Evolutionary conservation across 92 coral and sea anemone species (phyloP).

Genomic region (Galaxea fascicularis): DNA sequence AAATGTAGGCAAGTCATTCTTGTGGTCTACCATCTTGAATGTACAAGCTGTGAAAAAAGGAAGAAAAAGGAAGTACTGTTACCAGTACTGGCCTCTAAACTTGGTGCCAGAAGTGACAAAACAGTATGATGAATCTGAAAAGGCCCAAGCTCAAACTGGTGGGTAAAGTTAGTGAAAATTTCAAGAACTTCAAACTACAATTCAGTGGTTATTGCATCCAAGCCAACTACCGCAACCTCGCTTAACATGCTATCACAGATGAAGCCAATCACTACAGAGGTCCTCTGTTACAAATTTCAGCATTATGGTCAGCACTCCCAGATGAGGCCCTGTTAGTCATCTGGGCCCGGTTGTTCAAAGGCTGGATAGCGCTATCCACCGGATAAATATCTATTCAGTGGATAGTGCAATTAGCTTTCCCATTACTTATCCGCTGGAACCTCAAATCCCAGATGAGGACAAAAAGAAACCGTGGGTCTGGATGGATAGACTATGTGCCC

Average conservation of each 20-base stretch:
- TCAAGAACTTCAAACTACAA: slow-evolving; percentile 56
- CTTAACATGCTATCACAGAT: slow-evolving; percentile 45
- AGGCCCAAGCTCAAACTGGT: slow-evolving; percentile 57
- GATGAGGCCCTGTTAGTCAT: slow-evolving; percentile 51
- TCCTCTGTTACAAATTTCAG: slow-evolving; percentile 33
- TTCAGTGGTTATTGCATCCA: slow-evolving; percentile 60
- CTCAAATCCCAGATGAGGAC: slow-evolving; percentile 43
- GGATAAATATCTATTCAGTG: no score
- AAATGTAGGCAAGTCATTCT: no score
- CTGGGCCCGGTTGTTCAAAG: no score
- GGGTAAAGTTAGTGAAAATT: slow-evolving; percentile 59
- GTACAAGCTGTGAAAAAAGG: neutral
- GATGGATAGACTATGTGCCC: slow-evolving; percentile 52
- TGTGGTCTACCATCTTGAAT: neutral
- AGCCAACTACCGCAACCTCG: slow-evolving; percentile 48
- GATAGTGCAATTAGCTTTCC: no score
- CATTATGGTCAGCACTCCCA: slow-evolving; percentile 45
- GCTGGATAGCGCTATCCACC: no score
- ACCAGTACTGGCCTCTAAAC: neutral
- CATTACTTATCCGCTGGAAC: slow-evolving; percentile 55
- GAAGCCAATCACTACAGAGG: slow-evolving; percentile 39
- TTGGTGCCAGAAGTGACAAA: neutral
- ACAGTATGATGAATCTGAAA: slow-evolving; percentile 4
- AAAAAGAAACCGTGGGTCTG: slow-evolving; percentile 61
- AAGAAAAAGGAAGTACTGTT: slow-evolving; percentile 6